Evolutionary conservation across 2,888 invertebrate genomes (phyloP).

Genomic region (Macrosoma leucophasiata): DNA sequence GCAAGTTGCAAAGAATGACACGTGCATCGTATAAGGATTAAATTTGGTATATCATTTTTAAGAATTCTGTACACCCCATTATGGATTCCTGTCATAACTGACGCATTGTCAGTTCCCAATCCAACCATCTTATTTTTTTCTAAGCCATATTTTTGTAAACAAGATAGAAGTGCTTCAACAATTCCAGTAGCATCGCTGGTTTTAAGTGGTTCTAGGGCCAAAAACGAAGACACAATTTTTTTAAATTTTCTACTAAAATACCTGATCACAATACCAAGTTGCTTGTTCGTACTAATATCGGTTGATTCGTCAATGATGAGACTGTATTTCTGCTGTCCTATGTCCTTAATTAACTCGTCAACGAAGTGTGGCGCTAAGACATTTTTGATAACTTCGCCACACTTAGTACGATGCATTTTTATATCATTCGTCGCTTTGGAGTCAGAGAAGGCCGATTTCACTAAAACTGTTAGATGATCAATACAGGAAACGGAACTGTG

Average conservation of each 20-base stretch:
- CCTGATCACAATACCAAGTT: slow-evolving; percentile 17
- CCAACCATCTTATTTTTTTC: slow-evolving; percentile 27
- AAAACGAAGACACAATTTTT: slow-evolving; percentile 20
- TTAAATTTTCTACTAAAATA: slow-evolving; percentile 17
- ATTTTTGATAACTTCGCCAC: slow-evolving; percentile 20
- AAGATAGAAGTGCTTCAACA: slow-evolving; percentile 18
- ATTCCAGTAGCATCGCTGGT: slow-evolving; percentile 24
- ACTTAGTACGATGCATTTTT: slow-evolving; percentile 20
- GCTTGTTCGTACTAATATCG: slow-evolving; percentile 17
- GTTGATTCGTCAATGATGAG: slow-evolving; percentile 24
- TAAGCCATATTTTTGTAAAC: slow-evolving; percentile 17
- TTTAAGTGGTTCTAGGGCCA: slow-evolving; percentile 22
- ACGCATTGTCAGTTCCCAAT: slow-evolving; percentile 36
- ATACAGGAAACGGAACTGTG: no score
- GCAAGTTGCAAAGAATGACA: slow-evolving; percentile 34
- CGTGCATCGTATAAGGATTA: slow-evolving; percentile 28
- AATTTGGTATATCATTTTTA: slow-evolving; percentile 26
- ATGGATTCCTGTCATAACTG: slow-evolving; percentile 33
- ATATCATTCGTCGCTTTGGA: no score
- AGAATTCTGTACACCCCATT: slow-evolving; percentile 30
- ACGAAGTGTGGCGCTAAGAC: slow-evolving; percentile 19
- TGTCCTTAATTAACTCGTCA: slow-evolving; percentile 12
- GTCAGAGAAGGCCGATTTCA: no score
- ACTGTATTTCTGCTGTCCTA: slow-evolving; percentile 18
- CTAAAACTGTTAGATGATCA: no score